Percentiles rank a stretch among this genome's conserved stretches.
phyloP scores from a whole-genome alignment of 1,140 invertebrate species.

The Drosophila sulfurigaster region DNA sequence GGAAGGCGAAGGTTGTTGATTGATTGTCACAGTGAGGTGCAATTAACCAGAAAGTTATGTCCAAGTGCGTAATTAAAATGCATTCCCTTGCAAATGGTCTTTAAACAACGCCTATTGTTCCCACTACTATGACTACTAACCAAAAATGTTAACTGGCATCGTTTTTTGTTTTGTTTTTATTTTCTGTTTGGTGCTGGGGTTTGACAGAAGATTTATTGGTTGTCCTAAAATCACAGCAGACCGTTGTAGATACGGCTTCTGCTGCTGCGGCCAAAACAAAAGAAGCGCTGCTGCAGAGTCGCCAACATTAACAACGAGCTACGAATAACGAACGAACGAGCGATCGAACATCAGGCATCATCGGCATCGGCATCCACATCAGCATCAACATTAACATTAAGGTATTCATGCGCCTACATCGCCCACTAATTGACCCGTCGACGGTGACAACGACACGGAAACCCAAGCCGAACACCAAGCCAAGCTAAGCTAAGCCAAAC shows the following conservation, averaged over 20 bases:
- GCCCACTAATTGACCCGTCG: conserved; percentile 79
- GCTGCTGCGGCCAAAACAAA: conserved; percentile 46
- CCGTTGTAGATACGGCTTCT: conserved; percentile 44
- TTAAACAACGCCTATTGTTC: conserved; percentile 77
- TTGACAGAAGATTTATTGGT: conserved; percentile 73
- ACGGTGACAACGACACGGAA: conserved; percentile 43
- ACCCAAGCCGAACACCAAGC: conserved; percentile 12
- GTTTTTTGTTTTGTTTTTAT: not conserved
- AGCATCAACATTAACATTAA: conserved; percentile 65
- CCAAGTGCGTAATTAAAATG: conserved; percentile 71
- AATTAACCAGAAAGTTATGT: conserved; percentile 77
- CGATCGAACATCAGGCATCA: conserved; percentile 7
- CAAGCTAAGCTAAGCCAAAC: not conserved
- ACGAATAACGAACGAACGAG: conserved; percentile 13
- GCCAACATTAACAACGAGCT: conserved; percentile 46
- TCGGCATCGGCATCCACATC: conserved; percentile 49
- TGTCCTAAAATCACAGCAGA: conserved; percentile 81
- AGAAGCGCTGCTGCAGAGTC: conserved; percentile 37
- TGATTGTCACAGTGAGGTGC: conserved; percentile 27
- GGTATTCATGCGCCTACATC: conserved; percentile 81
- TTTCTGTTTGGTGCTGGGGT: conserved; percentile 31
- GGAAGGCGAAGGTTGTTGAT: not conserved
- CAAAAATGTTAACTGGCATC: conserved; percentile 71
- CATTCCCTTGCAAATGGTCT: conserved; percentile 40
- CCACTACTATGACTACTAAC: not conserved